Percentiles rank a stretch among this genome's conserved stretches.
These are phyloP conservation scores for Dicrurus megarhynchus DNA, from an alignment of 2,113 vertebrate genomes.

Conservation along the genomic window DNA sequence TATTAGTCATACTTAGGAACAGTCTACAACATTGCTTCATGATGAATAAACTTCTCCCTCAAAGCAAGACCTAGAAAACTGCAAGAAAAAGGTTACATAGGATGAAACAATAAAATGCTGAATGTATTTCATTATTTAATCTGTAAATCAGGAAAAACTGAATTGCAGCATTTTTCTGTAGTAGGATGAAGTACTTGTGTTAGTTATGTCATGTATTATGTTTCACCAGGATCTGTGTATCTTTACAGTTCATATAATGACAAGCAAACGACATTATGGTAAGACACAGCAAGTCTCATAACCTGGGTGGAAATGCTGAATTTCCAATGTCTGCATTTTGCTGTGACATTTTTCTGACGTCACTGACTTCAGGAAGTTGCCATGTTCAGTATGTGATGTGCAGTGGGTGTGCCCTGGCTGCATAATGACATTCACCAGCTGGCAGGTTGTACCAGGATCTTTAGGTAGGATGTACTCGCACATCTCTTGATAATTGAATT, in stretches of 20 bases:
- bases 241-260: neutral
- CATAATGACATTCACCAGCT: neutral
- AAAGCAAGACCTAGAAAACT: constrained; percentile 30
- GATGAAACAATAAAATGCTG: neutral
- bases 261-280: neutral
- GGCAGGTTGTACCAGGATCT: neutral
- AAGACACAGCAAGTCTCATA: neutral
- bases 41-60: constrained; percentile 45
- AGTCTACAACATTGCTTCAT: neutral
- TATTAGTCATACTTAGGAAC: constrained; percentile 65
- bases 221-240: neutral
- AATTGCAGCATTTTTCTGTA: neutral
- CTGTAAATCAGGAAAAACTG: neutral
- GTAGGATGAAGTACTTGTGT: neutral
- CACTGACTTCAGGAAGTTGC: neutral
- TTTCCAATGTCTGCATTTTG: neutral
- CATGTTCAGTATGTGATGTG: neutral
- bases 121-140: neutral
- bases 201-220: neutral
- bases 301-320: neutral
- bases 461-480: neutral
- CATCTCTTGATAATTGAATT: neutral
- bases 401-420: neutral
- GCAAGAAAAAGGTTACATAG: neutral
- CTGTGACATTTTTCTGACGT: neutral